These are phyloP conservation scores for Willisornis vidua DNA, from an alignment of 2,113 vertebrate species.

Conservation along the genomic window DNA sequence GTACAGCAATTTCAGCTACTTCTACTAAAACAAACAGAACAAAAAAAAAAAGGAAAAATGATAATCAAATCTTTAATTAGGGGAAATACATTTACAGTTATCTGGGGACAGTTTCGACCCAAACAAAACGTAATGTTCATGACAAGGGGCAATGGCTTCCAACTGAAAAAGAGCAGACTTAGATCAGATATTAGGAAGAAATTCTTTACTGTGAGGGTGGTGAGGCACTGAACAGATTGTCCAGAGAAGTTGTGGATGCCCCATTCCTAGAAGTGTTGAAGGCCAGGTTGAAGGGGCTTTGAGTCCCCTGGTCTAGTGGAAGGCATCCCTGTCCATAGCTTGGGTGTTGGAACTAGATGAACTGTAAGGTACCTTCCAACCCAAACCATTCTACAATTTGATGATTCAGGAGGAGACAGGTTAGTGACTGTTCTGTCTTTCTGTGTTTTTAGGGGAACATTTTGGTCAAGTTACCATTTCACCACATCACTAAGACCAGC, in stretches of 20 bases:
- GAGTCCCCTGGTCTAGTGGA: background rate
- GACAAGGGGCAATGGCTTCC: background rate
- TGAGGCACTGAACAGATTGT: background rate
- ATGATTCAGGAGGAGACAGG: background rate
- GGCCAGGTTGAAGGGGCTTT: background rate
- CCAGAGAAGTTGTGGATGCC: background rate
- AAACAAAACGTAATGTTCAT: background rate
- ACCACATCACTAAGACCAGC: background rate
- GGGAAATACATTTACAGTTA: background rate
- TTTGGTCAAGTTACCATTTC: background rate
- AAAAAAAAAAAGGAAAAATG: background rate
- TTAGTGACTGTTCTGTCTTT: background rate
- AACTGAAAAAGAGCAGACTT: background rate
- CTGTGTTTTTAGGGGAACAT: background rate
- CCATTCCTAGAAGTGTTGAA: background rate
- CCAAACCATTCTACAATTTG: background rate
- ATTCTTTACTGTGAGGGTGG: background rate
- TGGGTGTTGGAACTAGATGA: background rate
- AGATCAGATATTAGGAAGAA: background rate
- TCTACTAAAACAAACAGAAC: background rate
- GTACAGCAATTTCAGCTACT: background rate
- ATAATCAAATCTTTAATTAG: background rate
- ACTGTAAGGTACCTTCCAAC: background rate
- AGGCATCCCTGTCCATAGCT: fast-evolving
- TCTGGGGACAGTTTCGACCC: background rate